Evolutionary conservation across 2,888 invertebrate genomes (phyloP), one percentile per base, ranked within the genome.

Genomic region (Caenorhabditis imperialis): DNA sequence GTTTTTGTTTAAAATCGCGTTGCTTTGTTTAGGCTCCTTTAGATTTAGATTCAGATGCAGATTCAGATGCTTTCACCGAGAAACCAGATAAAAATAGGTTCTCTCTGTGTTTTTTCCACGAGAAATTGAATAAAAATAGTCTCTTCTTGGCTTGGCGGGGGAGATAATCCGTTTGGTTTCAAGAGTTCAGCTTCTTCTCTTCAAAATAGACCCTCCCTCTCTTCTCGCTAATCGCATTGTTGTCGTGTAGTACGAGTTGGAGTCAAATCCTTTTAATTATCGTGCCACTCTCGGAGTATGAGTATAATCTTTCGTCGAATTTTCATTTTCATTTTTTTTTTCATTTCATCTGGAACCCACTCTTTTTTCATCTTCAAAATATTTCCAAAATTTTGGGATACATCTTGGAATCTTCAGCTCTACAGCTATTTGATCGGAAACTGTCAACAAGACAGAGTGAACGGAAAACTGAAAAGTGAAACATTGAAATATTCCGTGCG

Each of bases 141-240:
- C 10, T 44, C 23, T 44, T 42, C 30, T 30, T 30, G 6, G 30
- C n/a, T 33, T 7, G 38, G 48, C 47, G 63, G 63, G 63, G 54
- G 63, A 65, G 63, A 65, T 65, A 65, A 65, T 65, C 55, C 55
- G 53, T 25, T 55, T 55, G 47, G 30, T 37, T 55, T 48, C 63
- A 48, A 40, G 33, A 65, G 63, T 65, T 48, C 63, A 65, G 22
- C 25, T 48, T 48, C 22, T 35, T 30, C 8, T 42, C 14, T 51
- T n/a, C 37, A 37, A 37, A 44, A 44, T 45, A 53, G 37, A n/a
- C n/a, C n/a, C n/a, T n/a, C n/a, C n/a, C n/a, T n/a, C n/a, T n/a
- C n/a, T n/a, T n/a, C 44, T 18, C 5, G 18, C 6, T 65, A 55
- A 54, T 55, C 48, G 22, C n/a, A 47, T 55, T 63, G 53, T 63